Conservation (phyloP, 2,113 vertebrate genomes). For the Callospermophilus lateralis region DNA sequence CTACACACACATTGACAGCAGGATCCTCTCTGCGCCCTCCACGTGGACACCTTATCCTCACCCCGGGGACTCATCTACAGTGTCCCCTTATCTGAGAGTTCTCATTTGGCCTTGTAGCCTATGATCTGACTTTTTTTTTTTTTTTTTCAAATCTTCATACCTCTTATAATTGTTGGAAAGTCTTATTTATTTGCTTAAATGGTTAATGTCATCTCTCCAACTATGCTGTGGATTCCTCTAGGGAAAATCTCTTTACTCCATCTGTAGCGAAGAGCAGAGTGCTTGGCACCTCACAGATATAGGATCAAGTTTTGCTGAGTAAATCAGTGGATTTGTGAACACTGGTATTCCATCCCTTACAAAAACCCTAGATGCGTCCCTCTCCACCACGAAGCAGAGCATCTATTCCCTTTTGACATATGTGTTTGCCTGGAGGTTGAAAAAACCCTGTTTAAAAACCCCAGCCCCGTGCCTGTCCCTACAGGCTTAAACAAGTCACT, state of each 20-base stretch:
- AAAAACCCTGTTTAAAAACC: background rate
- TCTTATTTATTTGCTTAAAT: background rate
- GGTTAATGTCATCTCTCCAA: background rate
- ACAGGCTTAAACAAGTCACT: background rate
- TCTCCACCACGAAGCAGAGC: background rate
- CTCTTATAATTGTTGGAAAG: background rate
- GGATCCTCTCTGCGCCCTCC: background rate
- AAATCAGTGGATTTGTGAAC: background rate
- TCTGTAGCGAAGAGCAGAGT: background rate
- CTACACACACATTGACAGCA: background rate
- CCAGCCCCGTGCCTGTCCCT: background rate
- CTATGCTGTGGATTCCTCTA: background rate
- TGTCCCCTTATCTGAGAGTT: background rate
- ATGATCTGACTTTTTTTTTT: background rate
- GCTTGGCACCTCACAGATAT: no score
- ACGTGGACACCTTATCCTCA: background rate
- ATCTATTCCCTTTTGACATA: background rate
- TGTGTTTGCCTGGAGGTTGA: constrained; percentile 25
- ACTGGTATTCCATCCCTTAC: background rate
- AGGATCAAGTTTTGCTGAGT: background rate
- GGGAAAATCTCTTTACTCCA: background rate
- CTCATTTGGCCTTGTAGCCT: background rate
- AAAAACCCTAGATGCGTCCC: background rate
- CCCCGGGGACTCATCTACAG: background rate
- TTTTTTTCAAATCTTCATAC: background rate